A percentile compares a stretch with the other conserved stretches of the same genome.
These are phyloP conservation scores for Psittacula echo DNA, from an alignment of 2,797 vertebrate species.

Conservation along the genomic window DNA sequence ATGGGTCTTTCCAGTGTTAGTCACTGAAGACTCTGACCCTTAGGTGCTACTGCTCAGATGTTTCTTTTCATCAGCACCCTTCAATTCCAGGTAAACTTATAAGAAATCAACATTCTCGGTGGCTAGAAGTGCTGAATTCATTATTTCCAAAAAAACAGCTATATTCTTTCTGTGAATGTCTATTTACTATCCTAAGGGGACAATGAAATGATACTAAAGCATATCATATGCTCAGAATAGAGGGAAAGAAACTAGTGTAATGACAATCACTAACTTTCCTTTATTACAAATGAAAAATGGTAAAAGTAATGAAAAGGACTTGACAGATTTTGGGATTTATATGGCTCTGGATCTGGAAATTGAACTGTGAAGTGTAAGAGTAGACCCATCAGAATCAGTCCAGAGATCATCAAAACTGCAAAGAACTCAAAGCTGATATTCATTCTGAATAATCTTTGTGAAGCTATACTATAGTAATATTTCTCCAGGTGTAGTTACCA, in stretches of 20 bases:
- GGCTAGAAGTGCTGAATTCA: background rate
- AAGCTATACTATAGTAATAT: background rate
- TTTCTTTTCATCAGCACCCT: background rate
- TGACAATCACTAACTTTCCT: background rate
- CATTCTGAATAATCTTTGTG: background rate
- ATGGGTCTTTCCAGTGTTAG: background rate
- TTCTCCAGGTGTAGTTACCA: background rate
- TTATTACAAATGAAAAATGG: background rate
- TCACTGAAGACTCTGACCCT: background rate
- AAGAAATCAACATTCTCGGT: background rate
- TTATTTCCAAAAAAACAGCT: background rate
- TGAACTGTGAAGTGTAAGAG: background rate
- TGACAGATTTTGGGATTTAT: background rate
- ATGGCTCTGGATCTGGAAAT: background rate
- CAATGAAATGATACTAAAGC: background rate
- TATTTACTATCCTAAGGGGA: background rate
- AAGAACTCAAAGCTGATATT: background rate
- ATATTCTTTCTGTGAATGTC: background rate
- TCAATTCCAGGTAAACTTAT: background rate
- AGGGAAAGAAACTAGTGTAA: background rate
- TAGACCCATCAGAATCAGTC: background rate
- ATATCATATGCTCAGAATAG: background rate
- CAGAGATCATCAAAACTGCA: background rate
- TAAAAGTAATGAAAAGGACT: background rate
- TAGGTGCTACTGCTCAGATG: background rate